Evolutionary conservation across 2,113 vertebrate genomes (phyloP).

Genomic region (Etheostoma cragini): DNA sequence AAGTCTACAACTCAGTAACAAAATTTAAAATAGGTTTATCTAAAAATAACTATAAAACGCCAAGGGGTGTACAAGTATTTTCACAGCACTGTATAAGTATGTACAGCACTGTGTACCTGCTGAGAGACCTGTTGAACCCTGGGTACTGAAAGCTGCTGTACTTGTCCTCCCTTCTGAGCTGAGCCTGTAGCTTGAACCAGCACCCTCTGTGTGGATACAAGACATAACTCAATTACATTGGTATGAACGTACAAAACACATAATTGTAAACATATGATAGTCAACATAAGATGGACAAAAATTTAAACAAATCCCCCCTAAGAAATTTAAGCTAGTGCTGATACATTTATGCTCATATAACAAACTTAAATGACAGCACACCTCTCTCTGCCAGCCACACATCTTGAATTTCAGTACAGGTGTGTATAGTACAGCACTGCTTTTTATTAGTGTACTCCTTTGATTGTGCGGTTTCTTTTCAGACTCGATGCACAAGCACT

Average conservation of each 20-base stretch:
- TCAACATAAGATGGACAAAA: conserved; percentile 33
- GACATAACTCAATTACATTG: conserved; percentile 75
- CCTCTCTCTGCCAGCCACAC: background rate
- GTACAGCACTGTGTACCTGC: conserved; percentile 90
- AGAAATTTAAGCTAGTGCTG: conserved; percentile 1
- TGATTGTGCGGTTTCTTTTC: background rate
- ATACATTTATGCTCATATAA: background rate
- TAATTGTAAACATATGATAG: conserved; percentile 36
- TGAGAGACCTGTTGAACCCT: conserved; percentile 93
- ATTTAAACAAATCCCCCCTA: conserved; percentile 4
- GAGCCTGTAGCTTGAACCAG: conserved; percentile 93
- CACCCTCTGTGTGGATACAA: conserved; percentile 89
- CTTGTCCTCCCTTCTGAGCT: conserved; percentile 90
- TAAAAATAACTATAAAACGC: background rate
- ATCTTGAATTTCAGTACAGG: background rate
- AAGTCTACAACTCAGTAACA: conserved; percentile 15
- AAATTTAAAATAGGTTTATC: background rate
- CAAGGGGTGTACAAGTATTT: conserved; percentile 47
- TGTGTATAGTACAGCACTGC: background rate
- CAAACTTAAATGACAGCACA: background rate
- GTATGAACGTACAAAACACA: conserved; percentile 59
- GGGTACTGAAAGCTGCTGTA: conserved; percentile 91
- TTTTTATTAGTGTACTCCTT: background rate
- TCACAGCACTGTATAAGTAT: conserved; percentile 72
- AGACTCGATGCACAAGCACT: background rate